These are phyloP conservation scores for Musca domestica DNA, from an alignment of 1,140 invertebrate genomes.

Conservation along the genomic window DNA sequence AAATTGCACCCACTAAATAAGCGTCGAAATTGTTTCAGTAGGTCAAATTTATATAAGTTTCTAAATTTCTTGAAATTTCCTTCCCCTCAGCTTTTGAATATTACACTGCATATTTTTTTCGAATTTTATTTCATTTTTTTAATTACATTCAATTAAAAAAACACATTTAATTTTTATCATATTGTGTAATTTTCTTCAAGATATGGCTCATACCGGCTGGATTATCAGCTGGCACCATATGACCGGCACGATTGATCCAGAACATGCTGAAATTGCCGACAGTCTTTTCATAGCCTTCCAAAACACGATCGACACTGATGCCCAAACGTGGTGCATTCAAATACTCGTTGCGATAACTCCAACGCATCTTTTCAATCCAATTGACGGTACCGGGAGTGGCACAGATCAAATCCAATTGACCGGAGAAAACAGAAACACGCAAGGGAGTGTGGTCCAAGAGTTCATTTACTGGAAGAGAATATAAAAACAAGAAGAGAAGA, in stretches of 20 bases:
- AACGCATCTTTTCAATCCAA: constrained; percentile 72
- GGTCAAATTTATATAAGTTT: too few relatives aligned
- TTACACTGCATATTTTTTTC: too few relatives aligned
- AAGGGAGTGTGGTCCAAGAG: constrained; percentile 65
- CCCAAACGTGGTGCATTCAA: constrained; percentile 55
- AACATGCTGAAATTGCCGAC: constrained; percentile 70
- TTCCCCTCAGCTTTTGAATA: too few relatives aligned
- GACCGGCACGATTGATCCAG: constrained; percentile 67
- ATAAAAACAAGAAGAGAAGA: background rate
- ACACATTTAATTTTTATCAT: constrained; percentile 24
- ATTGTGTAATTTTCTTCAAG: constrained; percentile 41
- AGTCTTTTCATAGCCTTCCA: constrained; percentile 67
- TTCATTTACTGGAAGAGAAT: constrained; percentile 62
- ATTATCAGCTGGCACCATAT: constrained; percentile 59
- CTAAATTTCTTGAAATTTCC: too few relatives aligned
- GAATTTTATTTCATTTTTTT: too few relatives aligned
- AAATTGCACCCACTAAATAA: too few relatives aligned
- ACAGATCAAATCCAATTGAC: constrained; percentile 68
- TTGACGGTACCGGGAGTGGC: constrained; percentile 65
- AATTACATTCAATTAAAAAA: too few relatives aligned
- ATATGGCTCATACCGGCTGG: constrained; percentile 46
- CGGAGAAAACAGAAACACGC: constrained; percentile 48
- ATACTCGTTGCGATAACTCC: constrained; percentile 60
- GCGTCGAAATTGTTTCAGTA: too few relatives aligned
- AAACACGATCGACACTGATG: constrained; percentile 59